These are phyloP conservation scores for Lomographa bimaculata DNA, from an alignment of 2,888 invertebrate species.

Conservation along the genomic window DNA sequence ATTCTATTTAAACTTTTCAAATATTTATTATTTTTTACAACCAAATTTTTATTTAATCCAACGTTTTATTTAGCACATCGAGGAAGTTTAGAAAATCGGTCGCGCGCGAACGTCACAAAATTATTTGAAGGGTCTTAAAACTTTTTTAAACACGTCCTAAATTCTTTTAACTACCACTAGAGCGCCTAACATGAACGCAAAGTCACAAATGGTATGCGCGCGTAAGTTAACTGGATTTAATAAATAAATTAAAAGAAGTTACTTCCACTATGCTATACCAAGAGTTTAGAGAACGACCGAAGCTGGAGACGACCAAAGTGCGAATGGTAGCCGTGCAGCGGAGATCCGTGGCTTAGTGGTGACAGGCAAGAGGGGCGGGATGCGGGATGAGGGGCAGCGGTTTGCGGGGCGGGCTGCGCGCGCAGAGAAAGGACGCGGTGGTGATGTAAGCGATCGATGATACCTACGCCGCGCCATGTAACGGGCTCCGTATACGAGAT, in stretches of 20 bases:
- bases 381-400: conserved; percentile 43
- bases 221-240: conserved; percentile 28
- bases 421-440: conserved; percentile 78
- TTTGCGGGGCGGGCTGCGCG: conserved; percentile 63
- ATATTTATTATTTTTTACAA: no score
- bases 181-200: conserved; percentile 28
- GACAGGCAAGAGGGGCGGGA: conserved; percentile 56
- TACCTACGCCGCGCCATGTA: conserved; percentile 23
- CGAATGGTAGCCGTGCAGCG: conserved; percentile 71
- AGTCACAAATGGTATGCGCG: conserved; percentile 31
- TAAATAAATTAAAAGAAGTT: conserved; percentile 53
- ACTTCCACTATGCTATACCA: conserved; percentile 56
- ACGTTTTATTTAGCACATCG: conserved; percentile 53
- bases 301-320: conserved; percentile 64
- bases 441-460: conserved; percentile 83
- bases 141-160: conserved; percentile 48
- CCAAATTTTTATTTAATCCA: no score
- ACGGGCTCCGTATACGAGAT: no score
- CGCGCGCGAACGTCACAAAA: conserved; percentile 63
- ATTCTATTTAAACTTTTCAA: no score
- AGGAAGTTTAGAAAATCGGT: conserved; percentile 59
- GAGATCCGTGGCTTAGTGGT: conserved; percentile 61
- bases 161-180: conserved; percentile 47
- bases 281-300: conserved; percentile 52
- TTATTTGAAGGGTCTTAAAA: conserved; percentile 31